These are phyloP conservation scores for Micropterix aruncella DNA, from an alignment of 2,888 invertebrate species.

Conservation along the genomic window DNA sequence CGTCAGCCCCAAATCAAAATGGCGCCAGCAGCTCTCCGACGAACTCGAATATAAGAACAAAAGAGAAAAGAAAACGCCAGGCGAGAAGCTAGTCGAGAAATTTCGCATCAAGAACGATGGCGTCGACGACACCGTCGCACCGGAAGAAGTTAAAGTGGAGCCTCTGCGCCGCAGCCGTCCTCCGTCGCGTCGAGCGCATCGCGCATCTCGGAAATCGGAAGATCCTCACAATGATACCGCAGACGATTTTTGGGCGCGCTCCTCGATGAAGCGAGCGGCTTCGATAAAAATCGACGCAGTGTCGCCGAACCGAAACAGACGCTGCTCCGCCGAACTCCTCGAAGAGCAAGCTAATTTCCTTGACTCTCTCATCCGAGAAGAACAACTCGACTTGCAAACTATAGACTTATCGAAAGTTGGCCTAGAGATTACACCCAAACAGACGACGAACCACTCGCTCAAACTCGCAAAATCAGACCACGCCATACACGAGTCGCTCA, in stretches of 20 bases:
- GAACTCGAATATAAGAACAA: slow-evolving; percentile 36
- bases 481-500: slow-evolving; percentile 26
- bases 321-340: slow-evolving; percentile 41
- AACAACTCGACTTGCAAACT: slow-evolving; percentile 32
- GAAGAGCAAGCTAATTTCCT: slow-evolving; percentile 39
- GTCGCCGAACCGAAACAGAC: slow-evolving; percentile 18
- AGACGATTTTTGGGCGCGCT: not conserved
- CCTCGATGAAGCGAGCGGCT: slow-evolving; percentile 1
- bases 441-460: slow-evolving; percentile 24
- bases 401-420: slow-evolving; percentile 35
- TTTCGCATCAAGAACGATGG: slow-evolving; percentile 50
- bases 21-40: slow-evolving; percentile 50
- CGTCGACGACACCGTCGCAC: slow-evolving; percentile 16
- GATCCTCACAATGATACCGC: not conserved
- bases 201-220: not conserved
- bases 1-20: slow-evolving; percentile 18
- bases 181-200: slow-evolving; percentile 16
- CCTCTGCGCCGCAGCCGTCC: slow-evolving; percentile 20
- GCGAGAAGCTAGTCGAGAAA: slow-evolving; percentile 63
- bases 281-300: slow-evolving; percentile 2
- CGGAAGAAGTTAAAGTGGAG: slow-evolving; percentile 9
- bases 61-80: slow-evolving; percentile 50
- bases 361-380: slow-evolving; percentile 36
- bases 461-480: slow-evolving; percentile 24
- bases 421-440: slow-evolving; percentile 15